These are phyloP conservation scores for Pionites leucogaster DNA, from an alignment of 2,113 vertebrate genomes.

Conservation along the genomic window DNA sequence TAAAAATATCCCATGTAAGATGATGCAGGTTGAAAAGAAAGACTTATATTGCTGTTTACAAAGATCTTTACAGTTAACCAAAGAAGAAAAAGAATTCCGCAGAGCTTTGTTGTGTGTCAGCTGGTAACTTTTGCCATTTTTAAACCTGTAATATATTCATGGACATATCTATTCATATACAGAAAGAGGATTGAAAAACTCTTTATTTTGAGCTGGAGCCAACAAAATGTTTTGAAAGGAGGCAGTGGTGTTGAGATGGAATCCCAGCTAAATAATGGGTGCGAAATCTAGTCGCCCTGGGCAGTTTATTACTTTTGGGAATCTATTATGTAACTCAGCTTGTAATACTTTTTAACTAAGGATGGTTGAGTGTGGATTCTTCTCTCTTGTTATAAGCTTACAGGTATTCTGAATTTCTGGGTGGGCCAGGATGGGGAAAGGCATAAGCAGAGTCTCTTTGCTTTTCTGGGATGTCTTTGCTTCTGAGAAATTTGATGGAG, in stretches of 20 bases:
- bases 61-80: neutral
- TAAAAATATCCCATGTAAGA: neutral
- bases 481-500: neutral
- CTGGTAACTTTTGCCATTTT: neutral
- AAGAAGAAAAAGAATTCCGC: neutral
- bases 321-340: neutral
- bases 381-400: neutral
- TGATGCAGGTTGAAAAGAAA: neutral
- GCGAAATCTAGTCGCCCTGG: neutral
- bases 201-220: neutral
- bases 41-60: neutral
- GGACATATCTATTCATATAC: neutral
- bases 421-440: neutral
- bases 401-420: neutral
- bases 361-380: neutral
- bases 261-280: neutral
- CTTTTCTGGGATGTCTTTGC: neutral
- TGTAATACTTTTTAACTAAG: neutral
- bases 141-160: neutral
- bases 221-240: neutral
- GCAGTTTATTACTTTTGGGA: neutral
- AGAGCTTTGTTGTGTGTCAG: neutral
- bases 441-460: neutral
- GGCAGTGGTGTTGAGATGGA: neutral
- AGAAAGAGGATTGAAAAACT: neutral